Base-by-base conservation (phyloP, 1,140 invertebrate species). In the Bombus superbus region DNA sequence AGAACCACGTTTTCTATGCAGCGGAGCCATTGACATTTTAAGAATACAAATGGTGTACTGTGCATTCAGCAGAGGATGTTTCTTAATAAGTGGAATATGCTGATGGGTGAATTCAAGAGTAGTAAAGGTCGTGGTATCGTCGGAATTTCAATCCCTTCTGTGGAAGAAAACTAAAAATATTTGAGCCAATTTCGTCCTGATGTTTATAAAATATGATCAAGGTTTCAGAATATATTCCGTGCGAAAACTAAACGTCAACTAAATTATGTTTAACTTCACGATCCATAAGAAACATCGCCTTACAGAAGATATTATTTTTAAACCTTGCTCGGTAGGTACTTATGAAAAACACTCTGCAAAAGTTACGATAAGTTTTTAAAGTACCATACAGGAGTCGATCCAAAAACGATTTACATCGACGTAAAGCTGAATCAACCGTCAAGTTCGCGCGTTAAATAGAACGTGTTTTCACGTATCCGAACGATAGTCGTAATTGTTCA, bases 401-500 rank as follows among this genome's bases (percentile, higher is more conserved):
- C 28, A 11, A 25, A 15, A 59, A 22, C 38, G 32, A 44, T 53
- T 80, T 40, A 22, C 44, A 42, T 47, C 44, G 1, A 8, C 25
- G 10, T 13, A 15, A 32, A 42, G 25, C 44, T 32, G 78, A 53
- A 62, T 72, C 38, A 71, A 42, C 32, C 69, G 13, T n/a, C 44
- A 11, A 40, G 28, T 71, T 57, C 35, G 44, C 32, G 47, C 78
- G 25, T 73, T 38, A 62, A 62, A 35, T 35, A 62, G 40, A 83
- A 57, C 80, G 47, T 32, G 66, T 87, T 77, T 57, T 40, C 40
- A 72, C 77, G 11, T 62, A 38, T 73, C 15, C 32, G 25, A 15
- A 38, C 74, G 69, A 71, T 68, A 38, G 35, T 53, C 32, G 53
- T 85, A 88, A 88, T 88, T 88, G 79, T 88, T 80, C 76, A 40